Evolutionary conservation across 2,888 invertebrate species (phyloP).

Genomic region (Xanthia icteritia): DNA sequence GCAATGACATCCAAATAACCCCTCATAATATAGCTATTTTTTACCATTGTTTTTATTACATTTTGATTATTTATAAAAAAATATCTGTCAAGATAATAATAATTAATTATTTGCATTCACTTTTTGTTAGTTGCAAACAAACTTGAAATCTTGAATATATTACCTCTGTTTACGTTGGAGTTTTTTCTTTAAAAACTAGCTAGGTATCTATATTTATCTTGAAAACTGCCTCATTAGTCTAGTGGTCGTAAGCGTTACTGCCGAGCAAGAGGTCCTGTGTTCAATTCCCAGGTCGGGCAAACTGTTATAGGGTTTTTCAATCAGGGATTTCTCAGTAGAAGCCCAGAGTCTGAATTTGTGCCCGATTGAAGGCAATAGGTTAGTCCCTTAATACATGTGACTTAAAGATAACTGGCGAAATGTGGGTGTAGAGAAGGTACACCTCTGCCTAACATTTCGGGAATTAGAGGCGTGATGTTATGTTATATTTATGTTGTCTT

Average conservation of each 20-base stretch:
- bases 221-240: background rate
- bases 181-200: background rate
- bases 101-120: background rate
- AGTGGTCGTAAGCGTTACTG: background rate
- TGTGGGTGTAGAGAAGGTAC: background rate
- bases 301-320: background rate
- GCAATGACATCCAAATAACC: background rate
- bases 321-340: background rate
- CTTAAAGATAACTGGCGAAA: background rate
- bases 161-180: background rate
- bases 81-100: constrained; percentile 12
- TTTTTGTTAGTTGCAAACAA: constrained; percentile 15
- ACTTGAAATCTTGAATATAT: background rate
- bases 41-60: background rate
- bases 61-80: background rate
- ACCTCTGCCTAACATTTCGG: background rate
- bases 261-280: background rate
- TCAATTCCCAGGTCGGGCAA: background rate
- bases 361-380: background rate
- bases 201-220: background rate
- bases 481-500: background rate
- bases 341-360: too few species aligned
- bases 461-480: background rate
- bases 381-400: background rate
- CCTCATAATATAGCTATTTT: background rate